These are phyloP conservation scores for Champsocephalus gunnari DNA, from an alignment of 2,797 vertebrate species.

Conservation along the genomic window DNA sequence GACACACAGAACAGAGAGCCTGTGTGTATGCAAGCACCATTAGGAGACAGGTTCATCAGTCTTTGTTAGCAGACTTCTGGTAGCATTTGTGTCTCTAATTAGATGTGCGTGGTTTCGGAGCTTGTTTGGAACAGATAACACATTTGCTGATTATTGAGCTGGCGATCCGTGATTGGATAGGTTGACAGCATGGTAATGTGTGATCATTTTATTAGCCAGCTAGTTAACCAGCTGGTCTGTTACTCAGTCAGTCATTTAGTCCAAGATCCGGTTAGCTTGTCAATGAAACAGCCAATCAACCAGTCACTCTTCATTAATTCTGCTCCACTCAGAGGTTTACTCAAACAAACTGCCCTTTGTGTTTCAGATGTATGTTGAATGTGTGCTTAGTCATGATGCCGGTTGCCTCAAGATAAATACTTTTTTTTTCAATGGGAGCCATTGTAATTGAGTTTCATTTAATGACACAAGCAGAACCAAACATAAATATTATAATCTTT, in stretches of 20 bases:
- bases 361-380: background rate
- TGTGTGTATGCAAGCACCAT: slow-evolving; percentile 15
- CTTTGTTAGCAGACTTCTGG: slow-evolving; percentile 60
- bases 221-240: slow-evolving; percentile 35
- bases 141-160: slow-evolving; percentile 64
- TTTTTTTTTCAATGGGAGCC: too few species aligned
- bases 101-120: slow-evolving; percentile 50
- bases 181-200: slow-evolving; percentile 60
- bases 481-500: background rate
- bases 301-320: slow-evolving; percentile 9
- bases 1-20: background rate
- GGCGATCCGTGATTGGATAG: slow-evolving; percentile 64
- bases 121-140: slow-evolving; percentile 58
- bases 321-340: slow-evolving; percentile 3
- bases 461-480: background rate
- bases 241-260: slow-evolving; percentile 30
- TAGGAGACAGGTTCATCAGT: slow-evolving; percentile 61
- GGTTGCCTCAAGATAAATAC: background rate
- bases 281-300: slow-evolving; percentile 16
- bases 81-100: slow-evolving; percentile 66
- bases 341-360: background rate
- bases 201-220: slow-evolving; percentile 62
- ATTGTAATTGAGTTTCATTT: background rate
- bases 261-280: slow-evolving; percentile 20
- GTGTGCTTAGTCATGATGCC: background rate